Percentiles rank a stretch among this genome's conserved stretches.
phyloP scores from a whole-genome alignment of 2,797 vertebrate species.

The Acanthurus leucopareius region DNA sequence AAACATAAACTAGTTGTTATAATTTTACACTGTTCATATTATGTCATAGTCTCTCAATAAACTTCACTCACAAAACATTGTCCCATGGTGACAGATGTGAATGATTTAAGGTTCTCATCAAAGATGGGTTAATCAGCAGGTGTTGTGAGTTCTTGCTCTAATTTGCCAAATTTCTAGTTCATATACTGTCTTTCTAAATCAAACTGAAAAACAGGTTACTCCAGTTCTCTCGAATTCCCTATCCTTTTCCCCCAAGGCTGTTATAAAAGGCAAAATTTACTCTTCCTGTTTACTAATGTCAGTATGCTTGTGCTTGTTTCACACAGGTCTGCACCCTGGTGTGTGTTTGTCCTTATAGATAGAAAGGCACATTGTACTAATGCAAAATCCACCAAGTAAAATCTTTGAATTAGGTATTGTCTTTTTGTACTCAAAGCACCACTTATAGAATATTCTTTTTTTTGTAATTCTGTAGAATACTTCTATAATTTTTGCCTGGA shows the following conservation, averaged over 20 bases:
- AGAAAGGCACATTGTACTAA: background rate
- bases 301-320: constrained; percentile 7
- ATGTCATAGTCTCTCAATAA: background rate
- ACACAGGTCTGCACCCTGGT: background rate
- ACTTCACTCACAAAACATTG: background rate
- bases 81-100: background rate
- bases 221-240: background rate
- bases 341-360: background rate
- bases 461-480: background rate
- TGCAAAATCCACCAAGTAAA: background rate
- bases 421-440: background rate
- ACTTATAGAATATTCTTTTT: background rate
- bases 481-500: background rate
- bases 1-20: background rate
- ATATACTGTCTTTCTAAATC: background rate
- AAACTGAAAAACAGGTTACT: background rate
- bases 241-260: background rate
- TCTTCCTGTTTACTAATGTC: constrained; percentile 16
- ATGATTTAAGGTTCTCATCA: background rate
- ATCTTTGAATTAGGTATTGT: background rate
- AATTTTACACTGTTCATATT: background rate
- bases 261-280: background rate
- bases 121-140: too few species aligned
- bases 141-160: too few species aligned
- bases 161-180: too few species aligned